These are phyloP conservation scores for Micrastur ruficollis DNA, from an alignment of 2,797 vertebrate genomes.

Conservation along the genomic window DNA sequence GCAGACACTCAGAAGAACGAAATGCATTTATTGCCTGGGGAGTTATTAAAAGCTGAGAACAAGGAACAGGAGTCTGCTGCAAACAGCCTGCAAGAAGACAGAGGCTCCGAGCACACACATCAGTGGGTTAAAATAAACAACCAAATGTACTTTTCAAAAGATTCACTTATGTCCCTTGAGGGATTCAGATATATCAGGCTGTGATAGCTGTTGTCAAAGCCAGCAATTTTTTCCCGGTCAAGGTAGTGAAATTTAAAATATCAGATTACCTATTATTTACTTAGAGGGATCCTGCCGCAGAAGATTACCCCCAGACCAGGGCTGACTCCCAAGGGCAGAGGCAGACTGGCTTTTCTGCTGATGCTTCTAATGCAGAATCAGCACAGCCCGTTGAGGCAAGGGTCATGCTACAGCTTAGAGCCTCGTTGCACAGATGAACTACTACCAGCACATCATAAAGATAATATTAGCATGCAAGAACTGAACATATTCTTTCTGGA, in stretches of 20 bases:
- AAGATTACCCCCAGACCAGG: not conserved
- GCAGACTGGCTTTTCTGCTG: not conserved
- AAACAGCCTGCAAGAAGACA: not conserved
- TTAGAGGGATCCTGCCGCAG: not conserved
- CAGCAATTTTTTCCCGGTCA: rapidly evolving
- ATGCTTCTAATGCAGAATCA: not conserved
- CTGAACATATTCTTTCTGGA: not conserved
- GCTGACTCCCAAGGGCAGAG: not conserved
- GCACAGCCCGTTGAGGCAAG: rapidly evolving
- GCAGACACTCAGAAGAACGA: not conserved
- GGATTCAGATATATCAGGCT: not conserved
- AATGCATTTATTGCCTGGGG: not conserved
- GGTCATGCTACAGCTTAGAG: rapidly evolving
- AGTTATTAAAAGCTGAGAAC: not conserved
- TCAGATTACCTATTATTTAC: rapidly evolving
- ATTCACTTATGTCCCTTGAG: not conserved
- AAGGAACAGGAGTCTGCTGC: not conserved
- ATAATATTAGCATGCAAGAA: not conserved
- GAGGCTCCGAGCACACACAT: not conserved
- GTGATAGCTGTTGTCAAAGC: not conserved
- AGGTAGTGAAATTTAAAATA: not conserved
- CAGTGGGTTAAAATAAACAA: not conserved
- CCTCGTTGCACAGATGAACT: not conserved
- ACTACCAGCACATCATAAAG: not conserved
- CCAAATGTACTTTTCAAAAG: not conserved